phyloP scores from a whole-genome alignment of 2,797 vertebrate species.

The Halcyon chelicuti region DNA sequence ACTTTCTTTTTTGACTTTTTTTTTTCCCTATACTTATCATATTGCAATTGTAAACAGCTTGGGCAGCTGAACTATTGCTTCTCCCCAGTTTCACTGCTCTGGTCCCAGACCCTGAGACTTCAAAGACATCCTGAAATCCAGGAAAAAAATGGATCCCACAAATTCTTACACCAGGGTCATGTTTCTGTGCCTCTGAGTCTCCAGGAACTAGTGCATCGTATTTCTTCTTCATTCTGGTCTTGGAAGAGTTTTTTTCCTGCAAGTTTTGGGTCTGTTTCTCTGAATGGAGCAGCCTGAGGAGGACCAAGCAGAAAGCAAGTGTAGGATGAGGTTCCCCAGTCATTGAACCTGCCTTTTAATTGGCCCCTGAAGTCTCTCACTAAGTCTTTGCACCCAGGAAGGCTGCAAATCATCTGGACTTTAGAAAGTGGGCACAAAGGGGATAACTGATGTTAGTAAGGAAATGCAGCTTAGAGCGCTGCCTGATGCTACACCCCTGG shows the following conservation, averaged over 20 bases:
- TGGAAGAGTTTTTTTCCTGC: neutral
- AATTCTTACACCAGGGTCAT: neutral
- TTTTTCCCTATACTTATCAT: neutral
- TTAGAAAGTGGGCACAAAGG: neutral
- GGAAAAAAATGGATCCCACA: neutral
- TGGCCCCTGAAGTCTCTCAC: neutral
- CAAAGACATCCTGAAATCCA: neutral
- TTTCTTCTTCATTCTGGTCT: neutral
- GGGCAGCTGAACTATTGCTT: neutral
- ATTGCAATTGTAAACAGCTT: neutral
- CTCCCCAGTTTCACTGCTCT: neutral
- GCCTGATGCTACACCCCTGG: neutral
- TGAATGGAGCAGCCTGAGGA: neutral
- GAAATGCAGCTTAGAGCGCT: neutral
- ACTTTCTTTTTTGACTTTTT: neutral
- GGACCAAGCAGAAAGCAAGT: neutral
- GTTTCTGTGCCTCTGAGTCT: neutral
- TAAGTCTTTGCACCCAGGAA: neutral
- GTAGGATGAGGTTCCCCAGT: neutral
- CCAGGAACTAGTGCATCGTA: neutral
- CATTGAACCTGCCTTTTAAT: neutral
- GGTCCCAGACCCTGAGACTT: neutral
- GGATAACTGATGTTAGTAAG: rapidly evolving
- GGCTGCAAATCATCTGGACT: rapidly evolving
- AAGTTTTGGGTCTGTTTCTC: neutral